Base-by-base conservation (phyloP, 2,888 invertebrate species). In the Bellardia bayeri region DNA sequence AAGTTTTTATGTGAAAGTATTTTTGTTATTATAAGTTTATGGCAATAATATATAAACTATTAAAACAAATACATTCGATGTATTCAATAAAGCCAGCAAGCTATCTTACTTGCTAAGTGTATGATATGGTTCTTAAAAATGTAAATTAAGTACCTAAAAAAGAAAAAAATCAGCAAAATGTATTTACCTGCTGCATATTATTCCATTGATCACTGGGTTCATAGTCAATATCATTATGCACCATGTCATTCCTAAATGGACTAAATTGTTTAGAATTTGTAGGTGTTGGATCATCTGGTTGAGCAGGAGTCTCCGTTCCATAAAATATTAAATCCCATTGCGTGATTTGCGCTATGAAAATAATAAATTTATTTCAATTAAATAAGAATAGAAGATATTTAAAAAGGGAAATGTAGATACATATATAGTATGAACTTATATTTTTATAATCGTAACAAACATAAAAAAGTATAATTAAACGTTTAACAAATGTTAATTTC, bases 271-370 rank as follows among this genome's bases (percentile, higher is more conserved):
- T 90, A n/a, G 91, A 88, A 88, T 92, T 92, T 83, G 90, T 90
- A 85, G 91, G 91, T 54, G 91, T 90, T 11, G 91, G 90, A 90
- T 94, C 94, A 30, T 93, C 94, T 71, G 95, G 95, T 91, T 95
- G 95, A 9, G 95, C 94, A 1, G 95, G 95, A 2, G 94, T 94
- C 89, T 95, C 96, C 2, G 97, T 97, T 61, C 98, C 98, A 93
- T 97, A 97, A 92, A 98, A 96, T 91, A 97, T 96, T 91, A 97
- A 93, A 93, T 97, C 96, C 97, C 97, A 98, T 90, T 97, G 96
- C 74, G 96, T 95, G 83, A 97, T 94, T 91, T 95, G 95, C 91
- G 95, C 94, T 94, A 90, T 33, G 91, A 92, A 76, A 56, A 45
- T 2, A 0, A 3, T 40, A 51, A 11, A 54, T 54, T 42, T 61